Conservation (phyloP, 2,797 vertebrate genomes). For the Euthynnus affinis region DNA sequence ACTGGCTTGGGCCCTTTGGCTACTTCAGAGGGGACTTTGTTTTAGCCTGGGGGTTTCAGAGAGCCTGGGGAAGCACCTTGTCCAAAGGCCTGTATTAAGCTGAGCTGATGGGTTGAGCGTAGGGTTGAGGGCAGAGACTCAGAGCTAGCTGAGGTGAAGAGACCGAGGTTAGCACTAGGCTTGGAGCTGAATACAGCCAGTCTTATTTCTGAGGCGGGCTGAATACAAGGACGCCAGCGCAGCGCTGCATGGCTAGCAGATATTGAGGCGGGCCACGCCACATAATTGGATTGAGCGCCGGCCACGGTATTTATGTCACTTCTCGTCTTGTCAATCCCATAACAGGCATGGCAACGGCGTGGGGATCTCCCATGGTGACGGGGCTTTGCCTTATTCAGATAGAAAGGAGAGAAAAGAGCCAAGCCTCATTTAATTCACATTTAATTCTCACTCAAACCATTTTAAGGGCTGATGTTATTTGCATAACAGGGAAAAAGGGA, state of each 20-base stretch:
- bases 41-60: conserved; percentile 80
- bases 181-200: conserved; percentile 69
- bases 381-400: conserved; percentile 89
- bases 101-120: conserved; percentile 91
- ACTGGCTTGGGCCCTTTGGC: conserved; percentile 64
- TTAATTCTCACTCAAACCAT: conserved; percentile 92
- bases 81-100: conserved; percentile 92
- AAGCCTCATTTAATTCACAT: conserved; percentile 98
- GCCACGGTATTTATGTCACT: conserved; percentile 99
- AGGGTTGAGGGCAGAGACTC: conserved; percentile 87
- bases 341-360: conserved; percentile 94
- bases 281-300: conserved; percentile 98
- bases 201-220: conserved; percentile 80
- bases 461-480: conserved; percentile 92
- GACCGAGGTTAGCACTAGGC: conserved; percentile 67
- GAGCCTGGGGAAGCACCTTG: conserved; percentile 91
- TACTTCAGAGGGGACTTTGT: conserved; percentile 84
- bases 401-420: conserved; percentile 83
- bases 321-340: conserved; percentile 97
- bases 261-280: conserved; percentile 95
- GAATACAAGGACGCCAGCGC: conserved; percentile 94
- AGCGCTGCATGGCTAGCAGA: conserved; percentile 90
- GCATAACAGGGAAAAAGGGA: conserved; percentile 94
- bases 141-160: conserved; percentile 84
- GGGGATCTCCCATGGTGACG: conserved; percentile 88